Percentiles rank a stretch among this genome's conserved stretches.
These are phyloP conservation scores for Melanitta fusca DNA, from an alignment of 2,797 vertebrate species.

Conservation along the genomic window DNA sequence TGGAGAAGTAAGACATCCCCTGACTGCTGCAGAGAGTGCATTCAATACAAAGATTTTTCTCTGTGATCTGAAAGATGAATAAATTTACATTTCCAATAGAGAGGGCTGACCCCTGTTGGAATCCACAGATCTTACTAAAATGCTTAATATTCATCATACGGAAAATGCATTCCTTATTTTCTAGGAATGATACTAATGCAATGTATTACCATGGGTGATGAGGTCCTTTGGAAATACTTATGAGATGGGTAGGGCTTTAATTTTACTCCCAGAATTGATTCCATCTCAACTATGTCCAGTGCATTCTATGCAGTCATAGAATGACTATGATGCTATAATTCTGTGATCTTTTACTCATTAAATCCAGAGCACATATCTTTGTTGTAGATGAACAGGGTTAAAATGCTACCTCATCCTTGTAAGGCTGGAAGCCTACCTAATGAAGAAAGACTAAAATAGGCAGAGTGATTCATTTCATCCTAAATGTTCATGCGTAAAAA, in stretches of 20 bases:
- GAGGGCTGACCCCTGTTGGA: neutral
- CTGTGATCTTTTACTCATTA: neutral
- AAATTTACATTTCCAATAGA: too few species aligned
- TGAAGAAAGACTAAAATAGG: neutral
- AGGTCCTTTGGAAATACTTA: neutral
- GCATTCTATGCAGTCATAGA: too few species aligned
- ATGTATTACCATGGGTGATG: neutral
- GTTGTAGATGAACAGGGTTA: neutral
- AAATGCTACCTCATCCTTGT: neutral
- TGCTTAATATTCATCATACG: neutral
- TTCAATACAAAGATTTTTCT: neutral
- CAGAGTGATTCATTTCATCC: neutral
- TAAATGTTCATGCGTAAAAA: neutral
- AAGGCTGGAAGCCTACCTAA: neutral
- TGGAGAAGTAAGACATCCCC: neutral
- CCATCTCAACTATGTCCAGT: accelerated
- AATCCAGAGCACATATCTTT: accelerated
- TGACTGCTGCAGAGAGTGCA: neutral
- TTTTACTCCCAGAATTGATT: neutral
- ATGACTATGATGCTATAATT: too few species aligned
- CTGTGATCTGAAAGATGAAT: neutral
- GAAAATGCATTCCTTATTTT: neutral
- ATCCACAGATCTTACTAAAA: neutral
- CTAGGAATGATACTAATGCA: neutral
- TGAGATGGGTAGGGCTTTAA: neutral